A percentile compares a stretch with the other conserved stretches of the same genome.
Conservation (phyloP, 2,113 vertebrate species). For the Trichechus manatus region DNA sequence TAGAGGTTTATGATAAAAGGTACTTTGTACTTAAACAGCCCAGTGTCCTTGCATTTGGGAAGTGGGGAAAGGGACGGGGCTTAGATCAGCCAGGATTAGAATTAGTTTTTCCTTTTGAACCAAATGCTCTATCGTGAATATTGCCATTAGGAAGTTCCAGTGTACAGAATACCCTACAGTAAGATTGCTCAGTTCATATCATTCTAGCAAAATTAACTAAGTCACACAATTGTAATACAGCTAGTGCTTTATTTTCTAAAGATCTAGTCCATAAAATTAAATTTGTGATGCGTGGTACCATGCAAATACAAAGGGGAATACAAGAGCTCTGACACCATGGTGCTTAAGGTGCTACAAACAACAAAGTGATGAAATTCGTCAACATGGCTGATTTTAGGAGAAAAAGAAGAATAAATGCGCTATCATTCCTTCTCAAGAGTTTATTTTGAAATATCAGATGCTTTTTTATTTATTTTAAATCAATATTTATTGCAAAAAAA, state of each 20-base stretch:
- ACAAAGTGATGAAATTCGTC: neutral
- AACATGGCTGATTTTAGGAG: neutral
- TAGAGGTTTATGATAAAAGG: slow-evolving; percentile 6
- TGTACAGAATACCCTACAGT: neutral
- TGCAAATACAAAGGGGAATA: neutral
- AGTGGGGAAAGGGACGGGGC: neutral
- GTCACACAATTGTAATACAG: neutral
- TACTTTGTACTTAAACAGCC: neutral
- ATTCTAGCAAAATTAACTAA: slow-evolving; percentile 25
- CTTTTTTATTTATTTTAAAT: slow-evolving; percentile 42
- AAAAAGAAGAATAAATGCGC: neutral
- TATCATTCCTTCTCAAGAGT: neutral
- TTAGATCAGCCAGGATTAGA: neutral
- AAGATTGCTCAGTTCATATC: neutral
- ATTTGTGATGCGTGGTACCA: neutral
- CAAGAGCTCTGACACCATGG: neutral
- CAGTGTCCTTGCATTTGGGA: neutral
- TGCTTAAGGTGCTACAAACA: neutral
- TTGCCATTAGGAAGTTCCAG: neutral
- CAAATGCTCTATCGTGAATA: neutral
- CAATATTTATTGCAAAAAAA: slow-evolving; percentile 21
- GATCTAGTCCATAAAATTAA: slow-evolving; percentile 2
- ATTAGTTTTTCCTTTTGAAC: slow-evolving; percentile 47
- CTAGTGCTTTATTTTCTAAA: slow-evolving; percentile 36
- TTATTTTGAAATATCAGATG: neutral